phyloP scores from a whole-genome alignment of 1,140 invertebrate species.

The Aleiodes sp. region DNA sequence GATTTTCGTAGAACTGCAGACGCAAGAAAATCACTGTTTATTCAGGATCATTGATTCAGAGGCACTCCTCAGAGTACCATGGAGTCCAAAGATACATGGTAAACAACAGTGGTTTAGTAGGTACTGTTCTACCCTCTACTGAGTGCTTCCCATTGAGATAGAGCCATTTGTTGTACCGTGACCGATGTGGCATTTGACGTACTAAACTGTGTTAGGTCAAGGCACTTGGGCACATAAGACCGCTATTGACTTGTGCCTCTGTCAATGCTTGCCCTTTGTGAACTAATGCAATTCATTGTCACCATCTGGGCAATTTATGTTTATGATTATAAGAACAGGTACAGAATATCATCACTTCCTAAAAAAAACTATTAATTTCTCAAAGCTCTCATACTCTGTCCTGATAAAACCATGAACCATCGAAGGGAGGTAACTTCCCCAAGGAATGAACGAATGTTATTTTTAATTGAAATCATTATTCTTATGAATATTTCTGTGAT shows the following conservation, averaged over 20 bases:
- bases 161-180: slow-evolving; percentile 8
- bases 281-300: no score
- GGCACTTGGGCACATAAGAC: not conserved
- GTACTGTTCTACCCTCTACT: not conserved
- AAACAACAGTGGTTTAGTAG: slow-evolving; percentile 22
- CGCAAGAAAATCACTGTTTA: not conserved
- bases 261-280: not conserved
- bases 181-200: slow-evolving; percentile 11
- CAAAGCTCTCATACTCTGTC: no score
- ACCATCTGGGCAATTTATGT: no score
- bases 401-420: no score
- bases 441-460: no score
- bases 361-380: no score
- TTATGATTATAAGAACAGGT: no score
- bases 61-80: slow-evolving; percentile 24
- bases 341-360: no score
- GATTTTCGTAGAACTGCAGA: no score
- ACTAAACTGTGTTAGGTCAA: slow-evolving; percentile 6
- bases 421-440: no score
- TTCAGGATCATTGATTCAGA: slow-evolving; percentile 34
- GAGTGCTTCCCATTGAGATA: not conserved
- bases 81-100: slow-evolving; percentile 35
- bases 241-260: not conserved
- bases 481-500: no score
- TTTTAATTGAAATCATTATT: no score